These are phyloP conservation scores for Melanotaenia maccullochi DNA, from an alignment of 2,797 vertebrate species.

Conservation along the genomic window DNA sequence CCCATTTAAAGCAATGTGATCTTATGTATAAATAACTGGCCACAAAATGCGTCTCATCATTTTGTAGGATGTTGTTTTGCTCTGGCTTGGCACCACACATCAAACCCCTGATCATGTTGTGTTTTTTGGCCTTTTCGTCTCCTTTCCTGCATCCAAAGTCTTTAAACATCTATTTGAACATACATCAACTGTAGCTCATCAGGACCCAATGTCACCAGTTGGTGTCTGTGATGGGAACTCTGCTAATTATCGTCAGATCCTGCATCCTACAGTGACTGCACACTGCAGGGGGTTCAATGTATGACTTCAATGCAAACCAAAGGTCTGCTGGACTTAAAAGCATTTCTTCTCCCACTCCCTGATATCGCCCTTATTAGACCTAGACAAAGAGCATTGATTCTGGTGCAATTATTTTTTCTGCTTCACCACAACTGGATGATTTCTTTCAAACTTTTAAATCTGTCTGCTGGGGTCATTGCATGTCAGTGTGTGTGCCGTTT, in stretches of 20 bases:
- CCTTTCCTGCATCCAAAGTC: constrained; percentile 48
- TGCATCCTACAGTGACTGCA: constrained; percentile 28
- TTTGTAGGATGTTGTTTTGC: constrained; percentile 25
- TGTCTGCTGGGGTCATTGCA: constrained; percentile 34
- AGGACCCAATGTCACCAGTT: constrained; percentile 37
- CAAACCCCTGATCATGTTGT: constrained; percentile 5
- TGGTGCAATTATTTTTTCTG: constrained; percentile 68
- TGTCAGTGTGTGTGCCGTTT: constrained; percentile 36
- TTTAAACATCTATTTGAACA: constrained; percentile 47
- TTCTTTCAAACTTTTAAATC: constrained; percentile 55
- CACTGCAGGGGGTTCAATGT: constrained; percentile 34
- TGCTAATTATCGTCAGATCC: constrained; percentile 62
- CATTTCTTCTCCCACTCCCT: constrained; percentile 45
- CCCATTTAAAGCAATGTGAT: not conserved
- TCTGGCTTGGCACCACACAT: constrained; percentile 16
- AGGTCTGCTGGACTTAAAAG: constrained; percentile 59
- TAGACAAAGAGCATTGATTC: constrained; percentile 65
- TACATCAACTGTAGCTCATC: constrained; percentile 45
- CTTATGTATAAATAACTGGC: not conserved
- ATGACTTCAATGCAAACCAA: constrained; percentile 45
- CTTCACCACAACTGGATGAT: constrained; percentile 52
- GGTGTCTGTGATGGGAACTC: constrained; percentile 34
- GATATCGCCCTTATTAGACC: constrained; percentile 66
- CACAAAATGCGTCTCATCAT: not conserved
- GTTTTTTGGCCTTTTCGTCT: constrained; percentile 13